Evolutionary conservation across 2,888 invertebrate species (phyloP), one percentile per base, ranked within the genome.

Genomic region (Xylota sylvarum): DNA sequence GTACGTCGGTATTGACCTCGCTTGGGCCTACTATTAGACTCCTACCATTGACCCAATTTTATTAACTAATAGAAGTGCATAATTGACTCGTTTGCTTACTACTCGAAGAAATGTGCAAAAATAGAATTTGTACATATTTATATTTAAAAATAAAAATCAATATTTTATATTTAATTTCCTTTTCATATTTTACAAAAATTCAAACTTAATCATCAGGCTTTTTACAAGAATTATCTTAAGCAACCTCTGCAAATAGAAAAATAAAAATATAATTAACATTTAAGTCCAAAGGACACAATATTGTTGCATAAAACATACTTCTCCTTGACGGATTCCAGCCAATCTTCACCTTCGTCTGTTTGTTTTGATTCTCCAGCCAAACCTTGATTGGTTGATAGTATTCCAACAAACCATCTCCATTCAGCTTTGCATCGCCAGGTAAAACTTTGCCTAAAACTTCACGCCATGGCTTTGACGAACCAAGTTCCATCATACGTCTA

Each of bases 401-500:
- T 90, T 97, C 96, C 88, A 97, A 90, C 0, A 97, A 92, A 0
- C 96, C 96, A 69, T 94, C 94, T 2, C 96, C 96, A 88, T 95
- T 95, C 94, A 97, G 95, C 65, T 94, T 93, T 87, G 95, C 91
- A 89, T 94, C 94, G 0, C 96, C 96, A 0, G 97, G 96, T n/a
- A 97, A 92, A 2, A 94, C 94, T 90, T 96, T 50, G 7, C 94
- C 94, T 43, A 98, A 94, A 40, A 96, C 96, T 74, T 97, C 96
- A n/a, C 95, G 95, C 96, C 96, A 97, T 0, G 96, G 95, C 85
- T 94, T 94, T 0, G 96, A 95, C 0, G 95, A 94, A 4, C 96
- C 96, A 93, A 96, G 93, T 89, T 94, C 93, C 72, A 95, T 92
- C 94, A 95, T 95, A 89, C 94, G 93, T 6, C 86, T 86, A 23